Percentiles rank a stretch among this genome's conserved stretches.
Evolutionary conservation across 1,140 invertebrate genomes (phyloP).

Genomic region (Calephelis virginiensis): DNA sequence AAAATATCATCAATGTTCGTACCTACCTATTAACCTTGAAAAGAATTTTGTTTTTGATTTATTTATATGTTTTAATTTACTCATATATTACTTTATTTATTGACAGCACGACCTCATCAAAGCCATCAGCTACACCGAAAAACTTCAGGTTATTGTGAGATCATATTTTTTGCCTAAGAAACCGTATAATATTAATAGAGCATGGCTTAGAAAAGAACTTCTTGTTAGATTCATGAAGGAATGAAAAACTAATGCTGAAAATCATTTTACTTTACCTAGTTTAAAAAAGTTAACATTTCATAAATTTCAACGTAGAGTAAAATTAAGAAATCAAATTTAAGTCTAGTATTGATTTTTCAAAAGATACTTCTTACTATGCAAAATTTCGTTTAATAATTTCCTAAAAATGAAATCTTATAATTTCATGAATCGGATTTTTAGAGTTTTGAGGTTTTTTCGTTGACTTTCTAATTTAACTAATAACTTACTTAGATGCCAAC

Average conservation of each 20-base stretch:
- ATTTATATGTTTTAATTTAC: slow-evolving; percentile 38
- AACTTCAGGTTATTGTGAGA: slow-evolving; percentile 67
- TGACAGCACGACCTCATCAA: slow-evolving; percentile 75
- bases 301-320: no score
- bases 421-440: no score
- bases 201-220: slow-evolving; percentile 23
- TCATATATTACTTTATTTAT: slow-evolving; percentile 72
- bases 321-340: no score
- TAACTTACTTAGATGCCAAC: no score
- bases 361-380: no score
- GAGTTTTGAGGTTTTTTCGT: no score
- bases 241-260: not conserved
- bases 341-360: no score
- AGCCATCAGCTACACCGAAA: slow-evolving; percentile 77
- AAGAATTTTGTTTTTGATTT: slow-evolving; percentile 26
- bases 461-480: no score
- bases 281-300: no score
- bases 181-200: slow-evolving; percentile 18
- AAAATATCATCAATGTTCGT: no score
- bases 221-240: slow-evolving; percentile 12
- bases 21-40: not conserved
- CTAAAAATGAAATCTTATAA: no score
- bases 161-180: slow-evolving; percentile 46
- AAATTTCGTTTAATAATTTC: no score
- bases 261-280: not conserved